Base-by-base conservation (phyloP, 2,888 invertebrate species). In the Drosophila subquinaria region DNA sequence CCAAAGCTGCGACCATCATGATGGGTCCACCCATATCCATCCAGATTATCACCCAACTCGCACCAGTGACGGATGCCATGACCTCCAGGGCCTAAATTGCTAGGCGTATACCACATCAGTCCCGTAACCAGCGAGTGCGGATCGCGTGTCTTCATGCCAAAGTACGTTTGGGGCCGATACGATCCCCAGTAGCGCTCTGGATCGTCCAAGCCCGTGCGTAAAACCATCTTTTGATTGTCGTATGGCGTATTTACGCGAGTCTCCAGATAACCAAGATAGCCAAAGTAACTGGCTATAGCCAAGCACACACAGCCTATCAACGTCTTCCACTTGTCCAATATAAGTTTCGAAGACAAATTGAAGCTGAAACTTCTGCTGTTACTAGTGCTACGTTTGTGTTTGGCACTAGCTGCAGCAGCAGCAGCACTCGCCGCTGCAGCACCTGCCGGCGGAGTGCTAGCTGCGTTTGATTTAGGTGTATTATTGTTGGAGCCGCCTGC, bases 1-100 rank as follows among this genome's bases (percentile, higher is more conserved):
- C 99, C 99, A 93, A 99, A 99, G 8, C 95, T 95, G 40, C 95
- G 94, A 0, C 99, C 99, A 91, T 99, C 99, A 90, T 99, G 99
- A 76, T 97, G 95, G 5, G 95, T 92, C 99, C 99, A 99, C 0
- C 97, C 97, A 90, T 98, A 96, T 45, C 95, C 95, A 4, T 95
- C 94, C 45, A 98, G 92, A 81, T 95, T 95, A 90, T 98, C 98
- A 33, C 95, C 95, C 92, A 98, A 97, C 66, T 98, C 97, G 91
- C 98, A 99, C 97, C 97, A 97, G 92, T 99, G 98, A 93, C 97
- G 94, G 40, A 97, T 95, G 0, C 97, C 97, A 75, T 96, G 96
- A 74, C 96, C 96, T 36, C 95, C 95, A 1, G 95, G 94, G 0
- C 94, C 93, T 30, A 96, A 90, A 78, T 94, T 93, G 2, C 94